These are phyloP conservation scores for Euwallacea similis DNA, from an alignment of 1,140 invertebrate species.

Conservation along the genomic window DNA sequence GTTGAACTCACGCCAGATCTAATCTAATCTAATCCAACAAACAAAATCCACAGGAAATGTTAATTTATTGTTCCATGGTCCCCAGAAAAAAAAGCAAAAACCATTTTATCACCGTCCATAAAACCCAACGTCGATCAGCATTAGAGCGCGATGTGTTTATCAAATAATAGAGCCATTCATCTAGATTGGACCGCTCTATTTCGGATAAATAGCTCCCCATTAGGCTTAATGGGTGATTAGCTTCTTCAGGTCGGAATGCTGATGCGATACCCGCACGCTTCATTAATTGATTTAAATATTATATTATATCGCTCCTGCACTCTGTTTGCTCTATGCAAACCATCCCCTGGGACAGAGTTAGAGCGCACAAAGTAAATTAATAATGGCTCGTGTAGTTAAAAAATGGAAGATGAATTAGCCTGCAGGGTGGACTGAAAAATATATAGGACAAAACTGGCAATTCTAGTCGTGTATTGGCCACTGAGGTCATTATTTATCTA, in stretches of 20 bases:
- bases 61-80: not conserved
- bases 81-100: not conserved
- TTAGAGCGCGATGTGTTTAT: not conserved
- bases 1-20: too few relatives aligned
- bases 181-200: constrained; percentile 2
- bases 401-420: constrained; percentile 26
- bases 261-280: not conserved
- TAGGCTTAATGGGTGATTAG: constrained; percentile 12
- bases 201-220: constrained; percentile 6
- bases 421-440: constrained; percentile 5
- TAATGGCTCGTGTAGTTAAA: constrained; percentile 16
- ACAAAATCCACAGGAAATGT: too few relatives aligned
- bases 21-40: too few relatives aligned
- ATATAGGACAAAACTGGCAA: not conserved
- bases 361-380: constrained; percentile 7
- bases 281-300: not conserved
- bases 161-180: not conserved
- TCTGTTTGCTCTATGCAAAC: too few relatives aligned
- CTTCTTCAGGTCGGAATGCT: constrained; percentile 2
- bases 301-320: not conserved
- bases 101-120: not conserved
- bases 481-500: too few relatives aligned
- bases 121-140: not conserved
- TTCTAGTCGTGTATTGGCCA: too few relatives aligned
- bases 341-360: too few relatives aligned